These are phyloP conservation scores for Chlorops oryzae DNA, from an alignment of 1,140 invertebrate species.

Conservation along the genomic window DNA sequence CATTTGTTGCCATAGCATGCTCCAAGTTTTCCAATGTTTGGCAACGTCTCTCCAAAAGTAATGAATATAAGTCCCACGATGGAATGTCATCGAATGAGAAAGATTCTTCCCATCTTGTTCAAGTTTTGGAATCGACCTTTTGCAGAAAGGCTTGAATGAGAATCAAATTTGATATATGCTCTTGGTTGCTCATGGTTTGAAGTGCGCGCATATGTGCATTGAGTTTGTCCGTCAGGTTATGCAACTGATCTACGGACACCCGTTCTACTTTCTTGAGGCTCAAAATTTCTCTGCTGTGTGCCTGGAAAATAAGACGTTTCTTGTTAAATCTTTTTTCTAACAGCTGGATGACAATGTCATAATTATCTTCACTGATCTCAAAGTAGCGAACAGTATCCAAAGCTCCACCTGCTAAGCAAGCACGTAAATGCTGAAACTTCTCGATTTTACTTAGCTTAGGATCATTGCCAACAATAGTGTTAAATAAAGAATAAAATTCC, in stretches of 20 bases:
- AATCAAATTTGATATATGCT: not conserved
- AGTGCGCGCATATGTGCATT: constrained; percentile 2
- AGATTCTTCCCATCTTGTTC: constrained; percentile 6
- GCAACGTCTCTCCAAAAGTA: constrained; percentile 2
- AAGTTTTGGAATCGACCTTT: constrained; percentile 1
- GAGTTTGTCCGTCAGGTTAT: not conserved
- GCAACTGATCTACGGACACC: not conserved
- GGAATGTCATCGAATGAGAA: not conserved
- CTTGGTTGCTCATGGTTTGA: not conserved
- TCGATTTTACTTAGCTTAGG: too few species aligned
- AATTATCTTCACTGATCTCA: not conserved
- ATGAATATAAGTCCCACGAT: not conserved
- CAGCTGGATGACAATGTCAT: not conserved
- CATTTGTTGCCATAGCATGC: too few species aligned
- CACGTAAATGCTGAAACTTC: too few species aligned
- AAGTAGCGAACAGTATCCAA: constrained; percentile 1
- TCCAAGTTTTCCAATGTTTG: not conserved
- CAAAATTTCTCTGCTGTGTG: constrained; percentile 3
- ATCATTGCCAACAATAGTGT: not conserved
- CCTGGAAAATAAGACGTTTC: constrained; percentile 3
- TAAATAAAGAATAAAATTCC: not conserved
- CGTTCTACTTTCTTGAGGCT: not conserved
- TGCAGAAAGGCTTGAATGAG: not conserved
- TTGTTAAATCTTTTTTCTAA: constrained; percentile 3
- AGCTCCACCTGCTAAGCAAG: not conserved